These are phyloP conservation scores for Nesogale talazaci DNA, from an alignment of 2,113 vertebrate species.

Conservation along the genomic window DNA sequence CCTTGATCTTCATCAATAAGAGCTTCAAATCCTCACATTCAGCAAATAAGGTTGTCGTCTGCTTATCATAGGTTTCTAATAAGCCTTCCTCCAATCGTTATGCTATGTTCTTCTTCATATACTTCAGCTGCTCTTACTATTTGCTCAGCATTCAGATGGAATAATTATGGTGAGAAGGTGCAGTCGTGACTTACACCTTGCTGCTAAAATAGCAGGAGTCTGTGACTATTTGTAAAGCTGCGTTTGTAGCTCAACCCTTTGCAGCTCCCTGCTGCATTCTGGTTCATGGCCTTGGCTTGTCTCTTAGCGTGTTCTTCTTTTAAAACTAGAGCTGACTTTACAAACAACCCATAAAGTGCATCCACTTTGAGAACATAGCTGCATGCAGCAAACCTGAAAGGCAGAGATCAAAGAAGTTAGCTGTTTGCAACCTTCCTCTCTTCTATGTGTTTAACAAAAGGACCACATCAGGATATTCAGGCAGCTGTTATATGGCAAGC, in stretches of 20 bases:
- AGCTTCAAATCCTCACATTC: too few species aligned
- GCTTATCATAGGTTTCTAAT: too few species aligned
- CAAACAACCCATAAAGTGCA: background rate
- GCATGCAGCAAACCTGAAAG: background rate
- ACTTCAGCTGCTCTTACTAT: too few species aligned
- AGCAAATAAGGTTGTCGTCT: too few species aligned
- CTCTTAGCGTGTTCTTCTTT: background rate
- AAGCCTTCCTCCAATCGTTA: too few species aligned
- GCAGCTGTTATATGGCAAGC: background rate
- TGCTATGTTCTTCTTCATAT: too few species aligned
- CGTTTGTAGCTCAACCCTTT: background rate
- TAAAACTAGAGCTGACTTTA: conserved; percentile 7
- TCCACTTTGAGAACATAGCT: background rate
- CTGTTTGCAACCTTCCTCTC: background rate
- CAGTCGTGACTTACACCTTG: too few species aligned
- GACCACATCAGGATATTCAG: background rate
- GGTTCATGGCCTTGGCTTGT: background rate
- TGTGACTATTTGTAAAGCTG: background rate
- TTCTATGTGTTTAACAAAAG: background rate
- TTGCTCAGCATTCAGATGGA: too few species aligned
- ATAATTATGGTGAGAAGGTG: too few species aligned
- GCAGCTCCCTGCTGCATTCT: background rate
- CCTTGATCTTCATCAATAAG: too few species aligned
- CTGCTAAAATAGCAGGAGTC: background rate
- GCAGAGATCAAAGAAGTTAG: background rate